A percentile compares a stretch with the other conserved stretches of the same genome.
These are phyloP conservation scores for Pipra filicauda DNA, from an alignment of 2,113 vertebrate species.

Conservation along the genomic window DNA sequence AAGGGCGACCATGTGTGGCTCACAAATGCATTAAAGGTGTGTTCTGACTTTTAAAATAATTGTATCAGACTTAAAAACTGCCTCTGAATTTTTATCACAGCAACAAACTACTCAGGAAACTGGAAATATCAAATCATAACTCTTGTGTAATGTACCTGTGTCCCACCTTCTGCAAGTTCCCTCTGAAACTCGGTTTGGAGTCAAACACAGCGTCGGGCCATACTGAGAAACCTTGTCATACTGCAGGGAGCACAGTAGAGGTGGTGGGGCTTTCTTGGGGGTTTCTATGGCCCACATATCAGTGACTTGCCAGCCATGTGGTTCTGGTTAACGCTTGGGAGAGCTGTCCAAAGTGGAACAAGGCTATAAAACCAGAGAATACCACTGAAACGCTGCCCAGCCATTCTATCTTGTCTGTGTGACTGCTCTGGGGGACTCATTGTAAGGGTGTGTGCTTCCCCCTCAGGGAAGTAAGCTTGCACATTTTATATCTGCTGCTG, in stretches of 20 bases:
- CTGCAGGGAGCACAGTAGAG: not conserved
- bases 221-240: not conserved
- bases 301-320: not conserved
- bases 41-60: not conserved
- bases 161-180: not conserved
- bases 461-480: not conserved
- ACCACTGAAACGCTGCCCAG: not conserved
- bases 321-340: slow-evolving; percentile 16
- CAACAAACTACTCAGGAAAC: not conserved
- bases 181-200: not conserved
- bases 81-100: not conserved
- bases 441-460: not conserved
- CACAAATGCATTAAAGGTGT: not conserved
- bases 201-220: not conserved
- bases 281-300: not conserved
- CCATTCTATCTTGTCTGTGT: slow-evolving; percentile 19
- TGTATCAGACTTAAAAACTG: not conserved
- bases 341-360: not conserved
- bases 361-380: not conserved
- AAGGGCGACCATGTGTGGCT: not conserved
- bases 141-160: not conserved
- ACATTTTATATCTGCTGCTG: not conserved
- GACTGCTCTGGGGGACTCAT: not conserved
- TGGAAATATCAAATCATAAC: not conserved
- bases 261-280: not conserved